Evolutionary conservation across 2,113 vertebrate genomes (phyloP), one percentile per base, ranked within the genome.

Genomic region (zebrafish (Danio rerio)): DNA sequence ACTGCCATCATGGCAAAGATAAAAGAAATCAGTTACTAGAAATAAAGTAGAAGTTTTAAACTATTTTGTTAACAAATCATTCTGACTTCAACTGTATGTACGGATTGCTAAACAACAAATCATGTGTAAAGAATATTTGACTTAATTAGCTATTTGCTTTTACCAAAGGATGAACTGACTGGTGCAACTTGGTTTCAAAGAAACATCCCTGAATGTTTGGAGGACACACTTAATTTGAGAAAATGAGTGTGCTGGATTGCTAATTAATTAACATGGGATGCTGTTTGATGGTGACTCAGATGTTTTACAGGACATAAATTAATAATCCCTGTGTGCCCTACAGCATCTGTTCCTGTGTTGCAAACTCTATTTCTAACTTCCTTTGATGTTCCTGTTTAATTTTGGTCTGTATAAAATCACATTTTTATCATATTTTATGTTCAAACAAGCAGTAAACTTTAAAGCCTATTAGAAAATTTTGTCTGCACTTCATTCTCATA

Each of bases 321-420:
- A 72, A 65, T 20, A n/a, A 20, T 69, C 66, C 21, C 53, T 61
- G 43, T 81, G 47, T 65, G 49, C 72, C 10, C 43, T 12, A 16
- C 12, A 40, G 47, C 81, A 80, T 77, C 84, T 76, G 76, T 66
- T 81, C 21, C 73, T 72, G 20, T 31, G 10, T 71, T 45, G 16
- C 50, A 45, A 40, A 40, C 15, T 9, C 12, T 5, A 12, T 62
- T 52, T 42, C 50, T 59, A 9, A 47, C 13, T 74, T 12, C 43
- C 52, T 68, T 73, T 74, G 59, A 74, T 80, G 50, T 84, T 80
- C 18, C 76, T 69, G 43, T 56, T 49, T 52, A 40, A n/a, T 61
- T 13, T 20, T 43, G 13, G 20, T 42, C 7, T 7, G 6, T 13
- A 63, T 21, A 3, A n/a, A n/a, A 50, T 18, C 18, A 16, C 45